phyloP scores from a whole-genome alignment of 2,797 vertebrate species.

The Loriculus beryllinus region DNA sequence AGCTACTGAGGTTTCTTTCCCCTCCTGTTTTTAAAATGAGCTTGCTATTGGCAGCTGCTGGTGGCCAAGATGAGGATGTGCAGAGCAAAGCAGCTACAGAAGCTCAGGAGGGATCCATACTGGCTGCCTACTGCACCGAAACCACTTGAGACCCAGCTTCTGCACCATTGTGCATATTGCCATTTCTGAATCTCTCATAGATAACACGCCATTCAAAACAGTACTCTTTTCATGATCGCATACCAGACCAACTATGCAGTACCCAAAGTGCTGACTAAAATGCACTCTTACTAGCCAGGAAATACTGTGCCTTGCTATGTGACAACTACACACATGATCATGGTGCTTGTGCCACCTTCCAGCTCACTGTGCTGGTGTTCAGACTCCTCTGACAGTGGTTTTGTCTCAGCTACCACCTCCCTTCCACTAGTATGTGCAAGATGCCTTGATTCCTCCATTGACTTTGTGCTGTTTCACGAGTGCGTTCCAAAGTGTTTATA shows the following conservation, averaged over 20 bases:
- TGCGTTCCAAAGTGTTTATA: not conserved
- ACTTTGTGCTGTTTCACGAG: not conserved
- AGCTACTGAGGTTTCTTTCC: not conserved
- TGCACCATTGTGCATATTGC: fast-evolving
- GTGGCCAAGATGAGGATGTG: not conserved
- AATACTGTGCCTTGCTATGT: not conserved
- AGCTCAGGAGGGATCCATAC: not conserved
- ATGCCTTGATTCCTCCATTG: not conserved
- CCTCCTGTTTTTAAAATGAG: not conserved
- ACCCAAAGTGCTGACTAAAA: not conserved
- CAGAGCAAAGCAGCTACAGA: not conserved
- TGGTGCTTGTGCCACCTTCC: not conserved
- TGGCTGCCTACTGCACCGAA: fast-evolving
- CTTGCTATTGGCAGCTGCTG: not conserved
- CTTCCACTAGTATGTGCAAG: not conserved
- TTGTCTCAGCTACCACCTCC: not conserved
- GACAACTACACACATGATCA: fast-evolving
- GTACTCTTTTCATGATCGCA: not conserved
- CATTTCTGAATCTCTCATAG: not conserved
- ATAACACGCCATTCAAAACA: fast-evolving
- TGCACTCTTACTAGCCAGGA: fast-evolving
- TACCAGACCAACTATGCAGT: fast-evolving
- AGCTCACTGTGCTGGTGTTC: not conserved
- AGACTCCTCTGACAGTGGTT: not conserved
- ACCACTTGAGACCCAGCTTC: not conserved